Percentiles rank a stretch among this genome's conserved stretches.
Conservation (phyloP, 2,888 invertebrate genomes). For the Cataglyphis albicans region DNA sequence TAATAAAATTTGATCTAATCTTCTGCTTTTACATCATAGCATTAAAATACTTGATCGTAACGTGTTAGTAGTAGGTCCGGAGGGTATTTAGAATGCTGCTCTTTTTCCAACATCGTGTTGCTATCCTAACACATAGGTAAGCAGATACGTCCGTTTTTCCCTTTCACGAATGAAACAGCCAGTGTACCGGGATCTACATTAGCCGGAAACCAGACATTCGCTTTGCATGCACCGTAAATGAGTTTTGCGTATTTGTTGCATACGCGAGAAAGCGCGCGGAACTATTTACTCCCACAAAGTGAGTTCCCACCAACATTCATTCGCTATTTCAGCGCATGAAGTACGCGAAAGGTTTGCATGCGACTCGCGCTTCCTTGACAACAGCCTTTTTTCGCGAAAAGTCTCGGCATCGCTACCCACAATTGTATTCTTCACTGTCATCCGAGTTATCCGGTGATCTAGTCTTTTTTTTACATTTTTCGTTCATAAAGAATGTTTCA, state of each 20-base stretch:
- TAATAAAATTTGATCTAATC: conserved; percentile 31
- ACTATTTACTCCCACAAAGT: conserved; percentile 58
- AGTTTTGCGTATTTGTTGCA: conserved; percentile 57
- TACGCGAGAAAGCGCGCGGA: conserved; percentile 51
- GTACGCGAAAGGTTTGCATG: conserved; percentile 52
- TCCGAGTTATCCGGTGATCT: conserved; percentile 18
- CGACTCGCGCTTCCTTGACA: conserved; percentile 18
- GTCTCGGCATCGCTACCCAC: conserved; percentile 27
- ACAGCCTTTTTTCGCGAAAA: conserved; percentile 38
- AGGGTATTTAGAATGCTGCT: conserved; percentile 22
- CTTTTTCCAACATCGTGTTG: conserved; percentile 40
- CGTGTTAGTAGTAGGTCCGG: conserved; percentile 3
- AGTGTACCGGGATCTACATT: conserved; percentile 41
- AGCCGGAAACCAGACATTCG: conserved; percentile 52
- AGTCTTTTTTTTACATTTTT: conserved; percentile 18
- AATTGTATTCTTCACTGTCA: conserved; percentile 48
- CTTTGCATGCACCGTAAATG: conserved; percentile 45
- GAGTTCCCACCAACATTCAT: conserved; percentile 59
- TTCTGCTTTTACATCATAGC: not conserved
- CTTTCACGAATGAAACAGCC: conserved; percentile 38
- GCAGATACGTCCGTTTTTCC: conserved; percentile 39
- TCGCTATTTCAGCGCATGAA: conserved; percentile 54
- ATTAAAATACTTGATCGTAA: conserved; percentile 27
- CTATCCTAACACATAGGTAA: conserved; percentile 38
- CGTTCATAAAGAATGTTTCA: not conserved